Percentiles rank a stretch among this genome's conserved stretches.
phyloP scores from a whole-genome alignment of 2,113 vertebrate species.

The Anas platyrhynchos region DNA sequence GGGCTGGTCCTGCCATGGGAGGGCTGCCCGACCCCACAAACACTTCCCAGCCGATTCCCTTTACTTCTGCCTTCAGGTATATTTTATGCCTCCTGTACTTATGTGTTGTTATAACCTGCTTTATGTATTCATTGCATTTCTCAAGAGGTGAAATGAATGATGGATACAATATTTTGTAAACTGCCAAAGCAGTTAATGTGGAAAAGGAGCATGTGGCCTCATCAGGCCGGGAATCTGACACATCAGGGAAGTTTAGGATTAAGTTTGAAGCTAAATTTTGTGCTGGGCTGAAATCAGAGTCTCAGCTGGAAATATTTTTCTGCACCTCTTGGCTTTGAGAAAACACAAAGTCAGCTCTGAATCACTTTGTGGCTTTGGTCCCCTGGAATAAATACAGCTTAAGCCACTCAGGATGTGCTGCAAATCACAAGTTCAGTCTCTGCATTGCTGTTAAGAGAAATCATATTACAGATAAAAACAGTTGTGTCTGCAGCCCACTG shows the following conservation, averaged over 20 bases:
- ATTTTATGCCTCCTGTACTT: background rate
- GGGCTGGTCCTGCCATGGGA: background rate
- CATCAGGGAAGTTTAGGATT: background rate
- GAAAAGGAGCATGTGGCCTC: background rate
- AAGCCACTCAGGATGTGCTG: background rate
- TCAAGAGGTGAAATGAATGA: background rate
- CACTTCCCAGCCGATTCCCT: background rate
- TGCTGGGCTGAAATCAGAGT: background rate
- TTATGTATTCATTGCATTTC: background rate
- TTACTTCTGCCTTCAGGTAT: background rate
- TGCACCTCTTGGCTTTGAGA: background rate
- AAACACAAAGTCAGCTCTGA: background rate
- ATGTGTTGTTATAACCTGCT: background rate
- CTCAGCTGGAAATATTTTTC: background rate
- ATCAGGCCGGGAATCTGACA: background rate
- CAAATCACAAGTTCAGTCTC: background rate
- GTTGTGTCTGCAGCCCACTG: background rate
- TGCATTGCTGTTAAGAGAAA: background rate
- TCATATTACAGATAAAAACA: background rate
- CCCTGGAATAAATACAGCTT: background rate
- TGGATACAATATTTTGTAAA: background rate
- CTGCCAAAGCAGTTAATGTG: background rate
- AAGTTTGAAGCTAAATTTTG: background rate
- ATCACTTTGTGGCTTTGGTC: background rate
- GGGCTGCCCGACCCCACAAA: background rate